Conservation (phyloP, 2,888 invertebrate genomes). For the Drosophila multiciliata region DNA sequence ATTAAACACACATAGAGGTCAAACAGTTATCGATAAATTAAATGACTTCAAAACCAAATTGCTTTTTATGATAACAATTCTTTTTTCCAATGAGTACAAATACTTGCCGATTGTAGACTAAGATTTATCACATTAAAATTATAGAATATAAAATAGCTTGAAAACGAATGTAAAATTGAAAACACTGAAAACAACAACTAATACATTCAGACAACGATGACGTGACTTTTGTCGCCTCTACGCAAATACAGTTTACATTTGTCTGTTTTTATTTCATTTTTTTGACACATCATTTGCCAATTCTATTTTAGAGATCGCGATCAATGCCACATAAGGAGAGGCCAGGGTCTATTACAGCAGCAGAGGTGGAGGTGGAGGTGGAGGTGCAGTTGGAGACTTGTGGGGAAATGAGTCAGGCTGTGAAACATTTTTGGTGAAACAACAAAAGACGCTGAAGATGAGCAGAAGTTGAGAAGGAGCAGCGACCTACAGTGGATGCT, state of each 20-base stretch:
- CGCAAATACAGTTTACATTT: conserved; percentile 10
- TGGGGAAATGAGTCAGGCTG: conserved; percentile 8
- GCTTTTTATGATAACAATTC: not conserved
- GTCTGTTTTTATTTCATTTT: not conserved
- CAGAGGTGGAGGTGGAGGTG: not conserved
- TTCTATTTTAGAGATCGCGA: conserved; percentile 55
- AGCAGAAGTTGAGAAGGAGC: conserved; percentile 34
- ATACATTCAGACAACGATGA: conserved; percentile 1
- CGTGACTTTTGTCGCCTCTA: conserved; percentile 37
- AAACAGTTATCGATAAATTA: not conserved
- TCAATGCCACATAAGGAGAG: conserved; percentile 46
- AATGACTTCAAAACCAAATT: not conserved
- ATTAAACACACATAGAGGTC: conserved; percentile 15
- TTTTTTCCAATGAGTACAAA: not conserved
- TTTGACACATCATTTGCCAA: conserved; percentile 35
- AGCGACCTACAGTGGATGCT: conserved; percentile 47
- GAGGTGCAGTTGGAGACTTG: not conserved
- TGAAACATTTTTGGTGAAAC: conserved; percentile 44
- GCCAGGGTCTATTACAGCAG: conserved; percentile 49
- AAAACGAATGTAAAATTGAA: not conserved
- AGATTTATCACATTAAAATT: not conserved
- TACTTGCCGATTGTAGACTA: not conserved
- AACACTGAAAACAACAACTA: not conserved
- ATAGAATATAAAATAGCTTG: not conserved
- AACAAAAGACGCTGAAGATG: conserved; percentile 18